Evolutionary conservation across 1,140 invertebrate genomes (phyloP).

Genomic region (Drosophila aff.): DNA sequence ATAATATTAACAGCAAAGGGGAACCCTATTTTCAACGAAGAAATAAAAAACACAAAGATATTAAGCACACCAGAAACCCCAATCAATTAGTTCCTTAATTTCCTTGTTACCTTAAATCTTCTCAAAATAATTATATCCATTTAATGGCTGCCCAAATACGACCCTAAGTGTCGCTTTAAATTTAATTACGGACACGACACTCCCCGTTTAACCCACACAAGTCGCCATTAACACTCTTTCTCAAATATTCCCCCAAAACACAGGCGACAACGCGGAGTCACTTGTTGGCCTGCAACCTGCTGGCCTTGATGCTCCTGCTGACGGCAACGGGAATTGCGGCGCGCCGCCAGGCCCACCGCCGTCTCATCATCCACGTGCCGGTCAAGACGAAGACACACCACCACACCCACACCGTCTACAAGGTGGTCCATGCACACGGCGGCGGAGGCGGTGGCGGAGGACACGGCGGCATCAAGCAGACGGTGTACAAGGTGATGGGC

Average conservation of each 20-base stretch:
- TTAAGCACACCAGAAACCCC: too few relatives aligned
- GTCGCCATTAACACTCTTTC: not conserved
- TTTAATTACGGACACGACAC: not conserved
- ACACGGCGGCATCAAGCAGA: slow-evolving; percentile 58
- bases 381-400: slow-evolving; percentile 79
- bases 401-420: slow-evolving; percentile 80
- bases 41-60: too few relatives aligned
- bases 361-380: slow-evolving; percentile 80
- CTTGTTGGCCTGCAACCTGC: slow-evolving; percentile 27
- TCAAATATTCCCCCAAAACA: not conserved
- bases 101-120: not conserved
- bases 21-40: too few relatives aligned
- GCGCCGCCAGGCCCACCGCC: slow-evolving; percentile 60
- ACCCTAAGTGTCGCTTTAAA: not conserved
- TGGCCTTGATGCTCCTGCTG: slow-evolving; percentile 53
- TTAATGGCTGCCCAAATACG: not conserved
- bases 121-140: not conserved
- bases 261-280: slow-evolving; percentile 13
- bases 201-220: not conserved
- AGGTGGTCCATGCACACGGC: slow-evolving; percentile 57
- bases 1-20: too few relatives aligned
- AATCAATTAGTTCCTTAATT: not conserved
- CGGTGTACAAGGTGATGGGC: slow-evolving; percentile 71
- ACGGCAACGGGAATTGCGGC: slow-evolving; percentile 54
- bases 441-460: slow-evolving; percentile 31